Conservation (phyloP, 2,113 vertebrate genomes). For the Brachypteracias leptosomus region DNA sequence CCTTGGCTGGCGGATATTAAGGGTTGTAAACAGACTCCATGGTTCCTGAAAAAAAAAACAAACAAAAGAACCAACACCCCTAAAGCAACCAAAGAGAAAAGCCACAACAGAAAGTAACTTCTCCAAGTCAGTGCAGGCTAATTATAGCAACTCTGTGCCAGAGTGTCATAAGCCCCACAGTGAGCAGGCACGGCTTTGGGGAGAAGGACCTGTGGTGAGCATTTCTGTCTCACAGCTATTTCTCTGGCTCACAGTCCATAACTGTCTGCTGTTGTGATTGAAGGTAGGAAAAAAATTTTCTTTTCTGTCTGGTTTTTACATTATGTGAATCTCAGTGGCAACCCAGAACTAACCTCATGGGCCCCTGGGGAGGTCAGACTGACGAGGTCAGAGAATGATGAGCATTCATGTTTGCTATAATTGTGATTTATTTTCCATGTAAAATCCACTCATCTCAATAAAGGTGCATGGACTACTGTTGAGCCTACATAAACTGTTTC, state of each 20-base stretch:
- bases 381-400: background rate
- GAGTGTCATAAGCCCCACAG: background rate
- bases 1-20: background rate
- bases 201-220: background rate
- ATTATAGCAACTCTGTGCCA: background rate
- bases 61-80: background rate
- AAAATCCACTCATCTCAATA: background rate
- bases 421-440: constrained; percentile 28
- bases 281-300: background rate
- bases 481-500: background rate
- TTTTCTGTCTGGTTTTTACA: background rate
- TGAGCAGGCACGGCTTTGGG: fast-evolving
- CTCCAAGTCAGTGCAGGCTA: background rate
- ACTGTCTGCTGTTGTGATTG: background rate
- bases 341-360: background rate
- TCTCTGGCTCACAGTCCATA: background rate
- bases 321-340: background rate
- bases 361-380: background rate
- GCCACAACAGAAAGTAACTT: background rate
- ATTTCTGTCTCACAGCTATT: background rate
- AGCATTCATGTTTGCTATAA: constrained; percentile 16
- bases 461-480: background rate
- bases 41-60: background rate
- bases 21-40: background rate
- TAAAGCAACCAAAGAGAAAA: background rate